These are phyloP conservation scores for Zosterops japonicus DNA, from an alignment of 2,113 vertebrate genomes.

Conservation along the genomic window DNA sequence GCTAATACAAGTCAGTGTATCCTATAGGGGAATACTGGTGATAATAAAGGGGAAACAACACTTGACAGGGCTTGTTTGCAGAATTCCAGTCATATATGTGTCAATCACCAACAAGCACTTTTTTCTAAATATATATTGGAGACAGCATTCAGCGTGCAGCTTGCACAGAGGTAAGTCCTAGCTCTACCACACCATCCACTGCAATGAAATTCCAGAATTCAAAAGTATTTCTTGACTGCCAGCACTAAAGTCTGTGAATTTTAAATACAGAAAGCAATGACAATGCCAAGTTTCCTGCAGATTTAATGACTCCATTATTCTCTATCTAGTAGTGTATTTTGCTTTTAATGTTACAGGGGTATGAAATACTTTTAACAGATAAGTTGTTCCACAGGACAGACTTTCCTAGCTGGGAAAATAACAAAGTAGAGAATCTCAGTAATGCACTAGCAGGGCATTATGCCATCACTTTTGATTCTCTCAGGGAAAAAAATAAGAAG, in stretches of 20 bases:
- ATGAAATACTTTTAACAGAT: background rate
- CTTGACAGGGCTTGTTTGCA: background rate
- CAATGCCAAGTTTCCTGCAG: background rate
- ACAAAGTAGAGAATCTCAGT: background rate
- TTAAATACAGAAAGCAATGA: background rate
- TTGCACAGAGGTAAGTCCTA: background rate
- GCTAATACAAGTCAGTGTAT: background rate
- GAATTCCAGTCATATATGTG: background rate
- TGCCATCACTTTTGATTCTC: background rate
- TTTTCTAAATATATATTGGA: background rate
- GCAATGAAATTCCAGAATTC: background rate
- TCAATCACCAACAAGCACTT: background rate
- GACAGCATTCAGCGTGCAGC: background rate
- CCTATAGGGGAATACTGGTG: background rate
- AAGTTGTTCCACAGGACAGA: background rate
- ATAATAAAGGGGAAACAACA: background rate
- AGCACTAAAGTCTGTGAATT: background rate
- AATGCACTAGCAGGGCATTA: background rate
- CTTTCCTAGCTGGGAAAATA: background rate
- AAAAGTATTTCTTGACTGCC: background rate
- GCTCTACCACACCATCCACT: background rate
- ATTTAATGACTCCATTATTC: background rate
- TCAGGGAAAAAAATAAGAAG: background rate
- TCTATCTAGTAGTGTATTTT: background rate
- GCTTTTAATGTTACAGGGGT: background rate